Conservation (phyloP, 2,888 invertebrate species). For the Orchesella flavescens region DNA sequence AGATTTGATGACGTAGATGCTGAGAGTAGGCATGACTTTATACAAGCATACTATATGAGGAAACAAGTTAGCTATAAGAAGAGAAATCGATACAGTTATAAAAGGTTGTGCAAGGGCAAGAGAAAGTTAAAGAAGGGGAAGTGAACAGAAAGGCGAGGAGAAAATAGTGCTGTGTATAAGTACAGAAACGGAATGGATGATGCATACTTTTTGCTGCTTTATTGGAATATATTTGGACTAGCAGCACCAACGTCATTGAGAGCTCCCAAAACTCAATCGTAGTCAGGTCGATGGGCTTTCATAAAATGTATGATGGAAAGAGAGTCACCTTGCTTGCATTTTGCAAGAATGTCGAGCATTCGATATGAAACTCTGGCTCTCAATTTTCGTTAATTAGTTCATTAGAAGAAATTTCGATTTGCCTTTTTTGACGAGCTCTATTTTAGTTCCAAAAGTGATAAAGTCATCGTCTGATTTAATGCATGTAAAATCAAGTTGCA, state of each 20-base stretch:
- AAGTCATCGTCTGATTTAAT: too few species aligned
- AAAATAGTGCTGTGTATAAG: conserved; percentile 23
- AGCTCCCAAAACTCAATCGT: background rate
- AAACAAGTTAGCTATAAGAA: background rate
- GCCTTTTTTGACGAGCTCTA: too few species aligned
- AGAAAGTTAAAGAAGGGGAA: conserved; percentile 58
- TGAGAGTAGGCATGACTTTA: conserved; percentile 22
- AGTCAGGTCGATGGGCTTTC: background rate
- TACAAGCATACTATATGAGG: background rate
- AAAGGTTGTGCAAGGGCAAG: conserved; percentile 68
- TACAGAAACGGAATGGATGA: background rate
- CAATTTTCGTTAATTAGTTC: too few species aligned
- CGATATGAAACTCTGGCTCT: too few species aligned
- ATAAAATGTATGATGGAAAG: background rate
- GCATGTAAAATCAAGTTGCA: too few species aligned
- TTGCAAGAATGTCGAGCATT: too few species aligned
- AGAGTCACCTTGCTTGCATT: background rate
- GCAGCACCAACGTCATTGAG: background rate
- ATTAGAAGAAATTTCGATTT: too few species aligned
- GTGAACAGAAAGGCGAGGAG: conserved; percentile 35
- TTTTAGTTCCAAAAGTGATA: too few species aligned
- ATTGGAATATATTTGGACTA: too few species aligned
- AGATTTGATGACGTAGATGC: conserved; percentile 57
- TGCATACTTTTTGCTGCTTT: too few species aligned
- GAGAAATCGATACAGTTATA: conserved; percentile 68